These are phyloP conservation scores for Actenoides hombroni DNA, from an alignment of 2,113 vertebrate species.

Conservation along the genomic window DNA sequence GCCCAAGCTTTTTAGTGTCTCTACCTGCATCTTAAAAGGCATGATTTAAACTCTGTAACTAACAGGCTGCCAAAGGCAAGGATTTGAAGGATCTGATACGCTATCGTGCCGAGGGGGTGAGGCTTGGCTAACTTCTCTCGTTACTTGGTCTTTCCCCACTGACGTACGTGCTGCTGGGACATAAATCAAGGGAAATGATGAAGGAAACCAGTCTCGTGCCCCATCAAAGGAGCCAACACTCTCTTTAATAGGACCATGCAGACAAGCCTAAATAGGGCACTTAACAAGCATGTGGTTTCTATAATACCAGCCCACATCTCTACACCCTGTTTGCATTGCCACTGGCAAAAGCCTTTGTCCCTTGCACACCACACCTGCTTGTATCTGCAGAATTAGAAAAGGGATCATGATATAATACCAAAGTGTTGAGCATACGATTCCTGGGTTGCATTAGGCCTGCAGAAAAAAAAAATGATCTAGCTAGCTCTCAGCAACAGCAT, in stretches of 20 bases:
- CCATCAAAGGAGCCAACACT: conserved; percentile 65
- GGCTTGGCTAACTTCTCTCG: conserved; percentile 63
- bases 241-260: conserved; percentile 39
- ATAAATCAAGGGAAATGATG: conserved; percentile 83
- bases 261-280: not conserved
- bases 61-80: conserved; percentile 69
- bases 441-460: not conserved
- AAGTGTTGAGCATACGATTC: not conserved
- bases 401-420: not conserved
- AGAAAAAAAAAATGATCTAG: not conserved
- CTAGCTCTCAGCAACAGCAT: not conserved
- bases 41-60: conserved; percentile 72
- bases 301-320: conserved; percentile 51
- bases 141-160: conserved; percentile 81
- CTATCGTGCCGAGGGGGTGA: conserved; percentile 4
- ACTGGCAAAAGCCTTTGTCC: conserved; percentile 10
- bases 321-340: not conserved
- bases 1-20: conserved; percentile 65
- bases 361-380: not conserved
- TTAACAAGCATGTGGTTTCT: conserved; percentile 63
- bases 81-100: conserved; percentile 69
- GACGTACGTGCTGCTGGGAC: conserved; percentile 69
- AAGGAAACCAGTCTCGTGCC: conserved; percentile 70
- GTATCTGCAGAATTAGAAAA: not conserved
- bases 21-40: conserved; percentile 60